phyloP scores from a whole-genome alignment of 2,113 vertebrate species.

The Ploceus nigricollis region DNA sequence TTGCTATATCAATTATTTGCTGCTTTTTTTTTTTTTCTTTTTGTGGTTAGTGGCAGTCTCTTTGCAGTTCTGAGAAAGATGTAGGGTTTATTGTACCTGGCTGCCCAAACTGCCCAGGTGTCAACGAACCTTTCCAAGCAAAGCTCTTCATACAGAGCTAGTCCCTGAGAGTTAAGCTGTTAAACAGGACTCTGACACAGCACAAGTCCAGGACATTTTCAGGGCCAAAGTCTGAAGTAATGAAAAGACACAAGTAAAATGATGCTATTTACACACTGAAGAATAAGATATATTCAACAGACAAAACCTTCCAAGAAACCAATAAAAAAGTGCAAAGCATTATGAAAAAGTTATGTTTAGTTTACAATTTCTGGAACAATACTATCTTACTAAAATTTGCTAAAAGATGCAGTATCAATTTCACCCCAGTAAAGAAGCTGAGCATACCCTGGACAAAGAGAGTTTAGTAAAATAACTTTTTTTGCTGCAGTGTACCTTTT shows the following conservation, averaged over 20 bases:
- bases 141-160: neutral
- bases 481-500: neutral
- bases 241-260: rapidly evolving
- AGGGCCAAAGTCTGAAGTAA: neutral
- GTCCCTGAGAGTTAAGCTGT: neutral
- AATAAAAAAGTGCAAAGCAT: neutral
- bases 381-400: neutral
- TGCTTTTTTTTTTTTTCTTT: neutral
- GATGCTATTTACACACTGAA: neutral
- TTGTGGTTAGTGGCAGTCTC: neutral
- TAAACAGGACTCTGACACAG: neutral
- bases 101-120: neutral
- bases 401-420: neutral
- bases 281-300: neutral
- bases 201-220: neutral
- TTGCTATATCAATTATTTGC: neutral
- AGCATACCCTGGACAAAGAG: neutral
- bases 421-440: neutral
- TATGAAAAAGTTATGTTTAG: neutral
- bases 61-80: neutral
- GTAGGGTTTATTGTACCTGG: neutral
- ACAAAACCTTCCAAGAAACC: neutral
- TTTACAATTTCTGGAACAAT: neutral
- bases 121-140: neutral
- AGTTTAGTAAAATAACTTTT: neutral